Evolutionary conservation across 2,888 invertebrate species (phyloP).

Genomic region (Mylabris sibirica): DNA sequence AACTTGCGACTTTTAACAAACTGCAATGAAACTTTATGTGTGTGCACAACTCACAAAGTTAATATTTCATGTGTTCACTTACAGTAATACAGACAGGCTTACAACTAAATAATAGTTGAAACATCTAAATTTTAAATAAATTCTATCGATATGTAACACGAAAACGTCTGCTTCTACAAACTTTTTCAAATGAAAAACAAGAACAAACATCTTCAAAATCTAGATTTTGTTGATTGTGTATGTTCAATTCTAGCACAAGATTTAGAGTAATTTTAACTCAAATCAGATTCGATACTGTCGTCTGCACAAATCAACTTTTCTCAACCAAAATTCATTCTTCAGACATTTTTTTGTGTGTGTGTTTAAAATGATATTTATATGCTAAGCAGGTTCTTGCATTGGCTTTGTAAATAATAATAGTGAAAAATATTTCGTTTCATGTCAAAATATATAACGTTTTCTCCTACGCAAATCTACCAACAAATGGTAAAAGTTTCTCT

Average conservation of each 20-base stretch:
- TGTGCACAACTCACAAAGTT: background rate
- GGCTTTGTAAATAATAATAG: background rate
- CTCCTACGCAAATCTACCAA: background rate
- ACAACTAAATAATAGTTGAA: background rate
- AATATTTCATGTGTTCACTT: background rate
- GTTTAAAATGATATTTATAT: background rate
- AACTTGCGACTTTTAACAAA: background rate
- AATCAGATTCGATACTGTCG: background rate
- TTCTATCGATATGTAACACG: background rate
- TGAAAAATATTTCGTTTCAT: background rate
- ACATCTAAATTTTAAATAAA: background rate
- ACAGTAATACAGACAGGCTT: background rate
- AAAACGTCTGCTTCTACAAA: background rate
- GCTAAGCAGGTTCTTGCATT: background rate
- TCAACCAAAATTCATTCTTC: background rate
- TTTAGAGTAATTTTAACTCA: slow-evolving; percentile 1
- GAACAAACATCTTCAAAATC: background rate
- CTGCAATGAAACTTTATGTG: background rate
- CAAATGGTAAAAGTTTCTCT: background rate
- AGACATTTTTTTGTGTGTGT: background rate
- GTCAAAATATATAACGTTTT: background rate
- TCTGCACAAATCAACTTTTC: background rate
- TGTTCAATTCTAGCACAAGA: no score
- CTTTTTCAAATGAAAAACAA: background rate
- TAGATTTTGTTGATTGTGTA: no score